Conservation (phyloP, 1,140 invertebrate species). For the Hypothenemus hampei region DNA sequence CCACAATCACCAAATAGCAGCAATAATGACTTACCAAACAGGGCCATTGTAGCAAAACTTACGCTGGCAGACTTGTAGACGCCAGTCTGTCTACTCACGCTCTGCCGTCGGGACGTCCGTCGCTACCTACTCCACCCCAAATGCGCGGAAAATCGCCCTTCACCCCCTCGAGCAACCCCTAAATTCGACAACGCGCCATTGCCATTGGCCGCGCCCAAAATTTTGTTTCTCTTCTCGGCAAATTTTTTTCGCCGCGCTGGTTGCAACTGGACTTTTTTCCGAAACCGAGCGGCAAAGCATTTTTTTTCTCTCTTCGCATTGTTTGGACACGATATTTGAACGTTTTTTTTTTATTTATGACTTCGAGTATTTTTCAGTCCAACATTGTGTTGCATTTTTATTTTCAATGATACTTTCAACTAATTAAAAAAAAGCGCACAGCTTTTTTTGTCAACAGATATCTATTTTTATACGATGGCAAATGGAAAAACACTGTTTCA, state of each 20-base stretch:
- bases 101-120: slow-evolving; percentile 48
- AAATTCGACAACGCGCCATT: slow-evolving; percentile 18
- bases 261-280: too few relatives aligned
- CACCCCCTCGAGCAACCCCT: slow-evolving; percentile 44
- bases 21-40: slow-evolving; percentile 32
- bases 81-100: slow-evolving; percentile 50
- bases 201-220: slow-evolving; percentile 37
- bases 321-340: too few relatives aligned
- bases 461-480: too few relatives aligned
- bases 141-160: slow-evolving; percentile 45
- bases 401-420: too few relatives aligned
- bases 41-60: slow-evolving; percentile 26
- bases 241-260: slow-evolving; percentile 15
- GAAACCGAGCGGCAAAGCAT: too few relatives aligned
- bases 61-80: slow-evolving; percentile 46
- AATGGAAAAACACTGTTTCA: too few relatives aligned
- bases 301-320: too few relatives aligned
- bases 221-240: slow-evolving; percentile 30
- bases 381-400: too few relatives aligned
- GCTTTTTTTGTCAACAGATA: too few relatives aligned
- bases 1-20: slow-evolving; percentile 21
- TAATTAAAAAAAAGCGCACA: too few relatives aligned
- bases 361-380: too few relatives aligned
- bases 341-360: too few relatives aligned
- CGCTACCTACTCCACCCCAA: slow-evolving; percentile 50